Conservation (phyloP, 2,113 vertebrate species). For the Nyctereutes procyonoides region DNA sequence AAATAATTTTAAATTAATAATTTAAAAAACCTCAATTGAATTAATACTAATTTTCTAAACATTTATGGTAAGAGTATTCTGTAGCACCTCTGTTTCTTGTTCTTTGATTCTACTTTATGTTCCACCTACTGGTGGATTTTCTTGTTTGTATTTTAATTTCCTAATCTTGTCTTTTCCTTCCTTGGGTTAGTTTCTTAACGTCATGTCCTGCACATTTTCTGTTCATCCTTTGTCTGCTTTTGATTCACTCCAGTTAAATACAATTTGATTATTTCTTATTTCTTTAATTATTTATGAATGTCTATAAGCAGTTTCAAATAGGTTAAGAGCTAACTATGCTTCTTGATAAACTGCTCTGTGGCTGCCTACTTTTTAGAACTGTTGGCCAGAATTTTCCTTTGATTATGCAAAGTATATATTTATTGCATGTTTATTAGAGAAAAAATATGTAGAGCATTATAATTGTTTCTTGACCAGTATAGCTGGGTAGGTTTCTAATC, state of each 20-base stretch:
- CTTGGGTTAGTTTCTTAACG: too few species aligned
- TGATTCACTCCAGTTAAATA: background rate
- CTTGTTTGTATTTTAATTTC: rapidly evolving
- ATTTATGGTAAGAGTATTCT: background rate
- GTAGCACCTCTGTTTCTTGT: background rate
- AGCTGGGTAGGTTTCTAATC: background rate
- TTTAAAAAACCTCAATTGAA: background rate
- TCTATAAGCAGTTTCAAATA: background rate
- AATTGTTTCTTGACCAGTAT: background rate
- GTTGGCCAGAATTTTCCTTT: background rate
- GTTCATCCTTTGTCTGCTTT: background rate
- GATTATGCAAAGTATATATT: background rate
- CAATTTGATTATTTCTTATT: background rate
- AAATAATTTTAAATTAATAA: background rate
- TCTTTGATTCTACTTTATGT: background rate
- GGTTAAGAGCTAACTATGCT: background rate
- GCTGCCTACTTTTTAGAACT: background rate
- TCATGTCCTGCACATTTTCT: background rate
- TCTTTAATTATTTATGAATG: background rate
- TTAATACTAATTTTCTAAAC: background rate
- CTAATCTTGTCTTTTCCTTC: background rate
- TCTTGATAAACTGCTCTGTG: background rate
- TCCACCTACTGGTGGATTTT: background rate
- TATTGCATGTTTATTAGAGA: background rate
- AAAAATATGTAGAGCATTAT: background rate